Evolutionary conservation across 2,888 invertebrate species (phyloP), one percentile per base, ranked within the genome.

Genomic region (Chironomus tentans): DNA sequence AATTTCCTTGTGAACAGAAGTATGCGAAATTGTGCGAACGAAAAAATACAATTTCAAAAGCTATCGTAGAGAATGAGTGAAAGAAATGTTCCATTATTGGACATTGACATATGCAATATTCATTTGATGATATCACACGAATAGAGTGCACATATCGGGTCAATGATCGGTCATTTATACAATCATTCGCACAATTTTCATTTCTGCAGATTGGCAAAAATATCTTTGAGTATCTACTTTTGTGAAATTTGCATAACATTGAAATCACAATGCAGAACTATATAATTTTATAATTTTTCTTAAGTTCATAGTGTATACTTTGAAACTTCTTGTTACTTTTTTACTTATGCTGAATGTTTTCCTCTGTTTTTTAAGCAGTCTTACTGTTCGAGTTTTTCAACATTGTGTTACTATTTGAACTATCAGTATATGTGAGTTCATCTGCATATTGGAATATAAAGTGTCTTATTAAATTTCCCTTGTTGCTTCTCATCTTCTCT

Each of bases 101-200:
- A 72, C 72, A 72, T 61, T 72, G 72, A 72, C 72, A 72, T 62
- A 72, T 72, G 46, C 61, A 72, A 72, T 62, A n/a, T 50, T 38
- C 38, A 38, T 38, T 38, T 38, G 38, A 10, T 38, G 38, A 38
- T 38, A 38, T 38, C 38, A 38, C 38, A 38, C 38, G 38, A 38
- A 38, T 38, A 10, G 10, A 38, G 38, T 38, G 38, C 38, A 38
- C 10, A 38, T 10, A 38, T 38, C 38, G 10, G 72, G 61, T 72
- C 61, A 72, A 10, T 46, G 61, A 15, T 62, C 62, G 61, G 38
- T 38, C 68, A 68, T 38, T 38, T 38, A 10, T 10, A 10, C 38
- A 38, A 10, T 38, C 46, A 56, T 68, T 65, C 65, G 22, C 2
- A 24, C 5, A 65, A 10, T 38, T 38, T 38, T 38, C 38, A 38